Evolutionary conservation across 2,888 invertebrate species (phyloP).

Genomic region (Macrophya alboannulata): DNA sequence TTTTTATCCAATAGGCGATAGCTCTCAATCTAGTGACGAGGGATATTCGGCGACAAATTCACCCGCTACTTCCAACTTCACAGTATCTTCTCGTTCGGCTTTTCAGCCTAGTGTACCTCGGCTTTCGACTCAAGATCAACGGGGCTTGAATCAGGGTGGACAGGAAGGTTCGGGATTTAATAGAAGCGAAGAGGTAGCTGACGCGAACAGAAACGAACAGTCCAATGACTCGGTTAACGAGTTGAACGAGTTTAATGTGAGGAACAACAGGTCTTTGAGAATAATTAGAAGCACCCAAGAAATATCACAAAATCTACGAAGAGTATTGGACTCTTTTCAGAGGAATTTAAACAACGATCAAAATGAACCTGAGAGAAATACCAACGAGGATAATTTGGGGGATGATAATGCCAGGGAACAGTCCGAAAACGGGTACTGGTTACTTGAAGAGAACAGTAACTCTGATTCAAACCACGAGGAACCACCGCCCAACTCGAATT

Average conservation of each 20-base stretch:
- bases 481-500: constrained; percentile 62
- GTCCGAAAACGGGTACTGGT: constrained; percentile 75
- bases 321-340: constrained; percentile 60
- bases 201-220: constrained; percentile 43
- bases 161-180: constrained; percentile 78
- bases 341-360: constrained; percentile 60
- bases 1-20: constrained; percentile 61
- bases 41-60: constrained; percentile 61
- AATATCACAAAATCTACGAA: constrained; percentile 55
- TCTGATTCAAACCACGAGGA: constrained; percentile 75
- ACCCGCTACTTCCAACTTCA: constrained; percentile 68
- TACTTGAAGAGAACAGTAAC: constrained; percentile 75
- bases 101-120: constrained; percentile 74
- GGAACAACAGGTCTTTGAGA: constrained; percentile 55
- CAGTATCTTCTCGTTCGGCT: constrained; percentile 74
- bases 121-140: constrained; percentile 60
- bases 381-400: constrained; percentile 42
- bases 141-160: constrained; percentile 80
- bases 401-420: constrained; percentile 68
- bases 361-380: constrained; percentile 28
- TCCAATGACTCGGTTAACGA: constrained; percentile 36
- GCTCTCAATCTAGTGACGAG: constrained; percentile 72
- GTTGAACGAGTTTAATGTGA: constrained; percentile 32
- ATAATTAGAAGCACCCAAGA: constrained; percentile 59
- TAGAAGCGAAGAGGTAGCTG: constrained; percentile 75